phyloP scores from a whole-genome alignment of 2,113 vertebrate species.

The Datnioides undecimradiatus region DNA sequence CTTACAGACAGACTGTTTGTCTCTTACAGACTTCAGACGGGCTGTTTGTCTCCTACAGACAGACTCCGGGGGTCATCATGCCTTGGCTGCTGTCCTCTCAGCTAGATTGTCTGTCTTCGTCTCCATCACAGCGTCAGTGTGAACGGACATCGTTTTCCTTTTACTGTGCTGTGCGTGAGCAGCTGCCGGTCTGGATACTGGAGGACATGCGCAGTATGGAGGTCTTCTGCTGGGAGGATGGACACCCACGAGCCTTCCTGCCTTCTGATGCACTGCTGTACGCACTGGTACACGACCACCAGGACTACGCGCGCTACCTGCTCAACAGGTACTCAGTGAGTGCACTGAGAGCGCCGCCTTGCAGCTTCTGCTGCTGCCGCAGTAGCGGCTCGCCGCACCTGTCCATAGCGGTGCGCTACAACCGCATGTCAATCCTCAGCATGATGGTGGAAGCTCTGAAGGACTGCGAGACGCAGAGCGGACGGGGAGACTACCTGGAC shows the following conservation, averaged over 20 bases:
- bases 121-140: constrained; percentile 90
- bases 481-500: constrained; percentile 83
- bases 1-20: neutral
- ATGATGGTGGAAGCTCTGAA: constrained; percentile 86
- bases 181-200: constrained; percentile 91
- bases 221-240: constrained; percentile 94
- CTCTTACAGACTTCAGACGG: neutral
- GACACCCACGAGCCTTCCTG: constrained; percentile 88
- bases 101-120: constrained; percentile 13
- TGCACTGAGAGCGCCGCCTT: constrained; percentile 85
- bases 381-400: constrained; percentile 86
- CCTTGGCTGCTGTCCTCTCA: constrained; percentile 63
- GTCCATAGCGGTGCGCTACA: constrained; percentile 91
- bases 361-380: constrained; percentile 90
- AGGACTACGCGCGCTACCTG: constrained; percentile 90
- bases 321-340: constrained; percentile 85
- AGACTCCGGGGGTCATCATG: constrained; percentile 33
- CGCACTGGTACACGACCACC: constrained; percentile 94
- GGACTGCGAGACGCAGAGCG: constrained; percentile 55
- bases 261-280: constrained; percentile 94
- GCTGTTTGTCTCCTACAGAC: neutral
- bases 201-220: constrained; percentile 96
- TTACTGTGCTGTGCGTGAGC: constrained; percentile 93
- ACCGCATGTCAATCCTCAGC: constrained; percentile 87
- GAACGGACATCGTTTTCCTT: constrained; percentile 93